Conservation (phyloP, 2,888 invertebrate species). For the Cancer borealis region DNA sequence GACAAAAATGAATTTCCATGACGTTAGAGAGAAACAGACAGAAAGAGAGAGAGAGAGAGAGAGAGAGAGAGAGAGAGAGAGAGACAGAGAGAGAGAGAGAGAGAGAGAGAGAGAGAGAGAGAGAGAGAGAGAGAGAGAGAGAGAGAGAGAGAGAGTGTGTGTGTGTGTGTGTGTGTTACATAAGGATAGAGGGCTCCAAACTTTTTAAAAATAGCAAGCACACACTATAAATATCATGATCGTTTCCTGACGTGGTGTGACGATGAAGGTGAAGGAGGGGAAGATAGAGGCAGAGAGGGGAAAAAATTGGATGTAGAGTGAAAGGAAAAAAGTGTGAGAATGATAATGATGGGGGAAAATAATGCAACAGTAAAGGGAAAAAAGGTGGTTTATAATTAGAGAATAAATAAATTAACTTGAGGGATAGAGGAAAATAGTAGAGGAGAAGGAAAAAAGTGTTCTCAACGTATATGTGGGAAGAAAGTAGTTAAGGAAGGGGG, state of each 20-base stretch:
- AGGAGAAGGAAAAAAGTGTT: no score
- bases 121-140: neutral
- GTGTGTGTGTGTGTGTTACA: no score
- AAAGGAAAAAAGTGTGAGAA: neutral
- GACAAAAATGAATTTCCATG: neutral
- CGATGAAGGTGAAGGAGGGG: neutral
- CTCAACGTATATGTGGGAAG: neutral
- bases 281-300: neutral
- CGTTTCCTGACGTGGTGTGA: neutral
- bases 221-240: neutral
- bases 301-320: neutral
- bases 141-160: neutral
- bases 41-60: slow-evolving; percentile 27
- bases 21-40: neutral
- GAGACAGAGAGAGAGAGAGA: slow-evolving; percentile 1
- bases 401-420: neutral
- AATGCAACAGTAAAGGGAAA: no score
- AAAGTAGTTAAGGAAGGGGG: neutral
- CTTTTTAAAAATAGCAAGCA: neutral
- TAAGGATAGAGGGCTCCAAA: neutral
- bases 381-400: no score
- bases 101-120: slow-evolving; percentile 15
- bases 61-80: slow-evolving; percentile 26
- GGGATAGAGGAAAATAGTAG: neutral
- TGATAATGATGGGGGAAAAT: no score